phyloP scores from a whole-genome alignment of 2,797 vertebrate genomes.

The Sebastes oblongus region DNA sequence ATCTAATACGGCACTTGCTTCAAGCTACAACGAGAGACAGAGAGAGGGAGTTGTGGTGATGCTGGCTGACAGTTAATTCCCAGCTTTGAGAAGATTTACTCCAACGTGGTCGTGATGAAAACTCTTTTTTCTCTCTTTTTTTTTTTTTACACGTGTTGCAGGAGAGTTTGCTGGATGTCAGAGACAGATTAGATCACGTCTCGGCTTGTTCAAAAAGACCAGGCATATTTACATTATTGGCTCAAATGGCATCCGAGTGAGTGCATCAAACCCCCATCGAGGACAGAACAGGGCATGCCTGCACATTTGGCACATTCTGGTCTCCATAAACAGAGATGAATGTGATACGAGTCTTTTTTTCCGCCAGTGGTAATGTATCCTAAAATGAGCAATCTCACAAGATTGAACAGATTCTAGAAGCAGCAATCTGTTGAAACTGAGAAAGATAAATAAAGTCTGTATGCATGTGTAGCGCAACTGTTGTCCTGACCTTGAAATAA shows the following conservation, averaged over 20 bases:
- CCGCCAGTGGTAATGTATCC: constrained; percentile 33
- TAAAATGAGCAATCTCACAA: constrained; percentile 50
- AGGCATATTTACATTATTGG: constrained; percentile 81
- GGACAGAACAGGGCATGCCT: constrained; percentile 68
- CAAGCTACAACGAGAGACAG: constrained; percentile 36
- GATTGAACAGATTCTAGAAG: constrained; percentile 47
- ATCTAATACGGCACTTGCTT: constrained; percentile 44
- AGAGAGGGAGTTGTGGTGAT: constrained; percentile 52
- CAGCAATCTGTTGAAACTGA: constrained; percentile 25
- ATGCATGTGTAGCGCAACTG: constrained; percentile 40
- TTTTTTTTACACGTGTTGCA: constrained; percentile 38
- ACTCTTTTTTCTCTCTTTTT: constrained; percentile 31
- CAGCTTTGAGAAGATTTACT: constrained; percentile 61
- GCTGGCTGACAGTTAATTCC: constrained; percentile 65
- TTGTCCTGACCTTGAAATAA: constrained; percentile 79
- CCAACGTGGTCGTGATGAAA: constrained; percentile 57
- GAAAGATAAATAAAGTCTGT: constrained; percentile 38
- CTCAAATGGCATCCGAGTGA: constrained; percentile 67
- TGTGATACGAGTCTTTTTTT: constrained; percentile 20
- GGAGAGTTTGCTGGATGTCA: constrained; percentile 48
- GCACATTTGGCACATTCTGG: constrained; percentile 60
- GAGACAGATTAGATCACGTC: constrained; percentile 77
- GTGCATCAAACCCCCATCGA: constrained; percentile 60
- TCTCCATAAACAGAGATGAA: constrained; percentile 53
- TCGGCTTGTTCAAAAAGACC: constrained; percentile 76